Evolutionary conservation across 2,113 vertebrate genomes (phyloP).

Genomic region (human (Homo sapiens)): DNA sequence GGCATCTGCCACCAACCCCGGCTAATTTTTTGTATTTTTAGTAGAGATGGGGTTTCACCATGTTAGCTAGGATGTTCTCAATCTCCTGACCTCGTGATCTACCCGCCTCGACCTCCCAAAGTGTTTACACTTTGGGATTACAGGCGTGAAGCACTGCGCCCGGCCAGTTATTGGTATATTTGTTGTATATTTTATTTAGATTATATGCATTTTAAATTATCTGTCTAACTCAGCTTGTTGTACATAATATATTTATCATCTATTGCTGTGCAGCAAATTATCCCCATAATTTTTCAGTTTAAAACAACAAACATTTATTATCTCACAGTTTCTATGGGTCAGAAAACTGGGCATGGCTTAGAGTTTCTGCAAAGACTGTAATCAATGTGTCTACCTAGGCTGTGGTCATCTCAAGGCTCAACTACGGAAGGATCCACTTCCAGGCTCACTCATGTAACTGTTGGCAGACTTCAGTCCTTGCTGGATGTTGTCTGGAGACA

Average conservation of each 20-base stretch:
- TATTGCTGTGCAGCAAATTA: background rate
- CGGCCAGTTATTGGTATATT: background rate
- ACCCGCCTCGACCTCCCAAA: too few relatives aligned
- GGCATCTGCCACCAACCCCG: too few relatives aligned
- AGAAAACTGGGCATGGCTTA: background rate
- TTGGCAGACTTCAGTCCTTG: background rate
- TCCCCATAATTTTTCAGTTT: background rate
- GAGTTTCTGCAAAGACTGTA: background rate
- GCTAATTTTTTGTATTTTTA: too few relatives aligned
- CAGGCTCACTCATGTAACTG: background rate
- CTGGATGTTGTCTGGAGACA: background rate
- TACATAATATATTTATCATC: background rate
- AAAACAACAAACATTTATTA: background rate
- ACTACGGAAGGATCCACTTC: background rate
- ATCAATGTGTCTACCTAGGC: rapidly evolving
- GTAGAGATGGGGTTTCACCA: too few relatives aligned
- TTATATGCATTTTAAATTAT: background rate
- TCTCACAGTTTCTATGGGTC: background rate
- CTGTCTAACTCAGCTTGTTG: background rate
- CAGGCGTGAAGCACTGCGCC: too few relatives aligned
- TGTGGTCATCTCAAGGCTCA: background rate
- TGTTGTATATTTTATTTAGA: background rate
- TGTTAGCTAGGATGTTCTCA: too few relatives aligned
- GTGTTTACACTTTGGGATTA: too few relatives aligned
- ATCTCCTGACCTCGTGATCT: too few relatives aligned